A percentile compares a stretch with the other conserved stretches of the same genome.
These are phyloP conservation scores for Hydrolagus affinis DNA, from an alignment of 2,113 vertebrate species.

Conservation along the genomic window DNA sequence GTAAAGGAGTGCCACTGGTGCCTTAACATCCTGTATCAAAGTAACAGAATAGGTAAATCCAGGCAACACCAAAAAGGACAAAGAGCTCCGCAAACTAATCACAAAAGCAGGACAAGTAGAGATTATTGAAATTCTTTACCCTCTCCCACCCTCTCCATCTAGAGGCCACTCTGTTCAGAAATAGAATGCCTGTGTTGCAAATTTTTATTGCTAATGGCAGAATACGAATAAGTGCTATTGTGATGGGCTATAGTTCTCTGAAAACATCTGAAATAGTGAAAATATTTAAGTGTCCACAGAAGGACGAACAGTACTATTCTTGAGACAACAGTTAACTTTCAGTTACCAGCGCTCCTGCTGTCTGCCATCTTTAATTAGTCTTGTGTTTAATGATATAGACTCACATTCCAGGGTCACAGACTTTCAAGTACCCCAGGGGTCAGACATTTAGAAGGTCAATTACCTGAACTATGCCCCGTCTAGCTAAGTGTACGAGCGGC, in stretches of 20 bases:
- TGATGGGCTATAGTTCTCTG: neutral
- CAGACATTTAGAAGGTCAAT: slow-evolving; percentile 13
- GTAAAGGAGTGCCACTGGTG: too few species aligned
- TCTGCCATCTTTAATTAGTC: slow-evolving; percentile 20
- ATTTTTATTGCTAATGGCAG: neutral
- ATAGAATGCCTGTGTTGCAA: neutral
- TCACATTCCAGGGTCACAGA: slow-evolving; percentile 31
- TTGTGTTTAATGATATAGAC: slow-evolving; percentile 19
- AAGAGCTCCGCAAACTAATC: neutral
- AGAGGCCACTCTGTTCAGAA: neutral
- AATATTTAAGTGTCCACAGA: neutral
- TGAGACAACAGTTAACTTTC: slow-evolving; percentile 1
- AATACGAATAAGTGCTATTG: neutral
- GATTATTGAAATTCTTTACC: too few species aligned
- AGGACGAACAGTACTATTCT: neutral
- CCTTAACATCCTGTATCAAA: too few species aligned
- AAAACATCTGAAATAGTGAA: neutral
- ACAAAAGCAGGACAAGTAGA: neutral
- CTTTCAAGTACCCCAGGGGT: slow-evolving; percentile 20
- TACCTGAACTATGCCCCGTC: slow-evolving; percentile 28
- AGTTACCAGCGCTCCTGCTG: slow-evolving; percentile 4
- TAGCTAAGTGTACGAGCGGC: slow-evolving; percentile 16
- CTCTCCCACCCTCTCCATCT: too few species aligned
- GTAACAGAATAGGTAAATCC: too few species aligned
- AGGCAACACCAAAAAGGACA: too few species aligned